Conservation (phyloP, 1,140 invertebrate genomes). For the Coenobita brevimanus region DNA sequence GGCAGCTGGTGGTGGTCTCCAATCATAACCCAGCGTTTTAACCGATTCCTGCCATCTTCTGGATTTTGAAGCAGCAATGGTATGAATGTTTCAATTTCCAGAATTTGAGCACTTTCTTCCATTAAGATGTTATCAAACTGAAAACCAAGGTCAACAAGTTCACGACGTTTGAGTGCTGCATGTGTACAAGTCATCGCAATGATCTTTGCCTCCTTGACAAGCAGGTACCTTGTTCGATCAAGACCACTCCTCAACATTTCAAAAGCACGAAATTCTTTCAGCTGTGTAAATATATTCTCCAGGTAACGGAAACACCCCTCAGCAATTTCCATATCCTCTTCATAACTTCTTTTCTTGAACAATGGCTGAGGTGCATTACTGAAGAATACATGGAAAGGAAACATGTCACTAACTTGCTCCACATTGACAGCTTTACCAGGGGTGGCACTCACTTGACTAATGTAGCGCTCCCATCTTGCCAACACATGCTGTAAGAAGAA, state of each 20-base stretch:
- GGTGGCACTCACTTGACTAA: conserved; percentile 77
- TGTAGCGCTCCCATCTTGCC: conserved; percentile 93
- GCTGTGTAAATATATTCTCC: conserved; percentile 94
- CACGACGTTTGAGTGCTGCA: conserved; percentile 96
- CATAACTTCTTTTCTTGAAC: conserved; percentile 86
- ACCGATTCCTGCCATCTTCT: conserved; percentile 93
- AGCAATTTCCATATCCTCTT: conserved; percentile 93
- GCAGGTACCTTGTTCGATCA: conserved; percentile 95
- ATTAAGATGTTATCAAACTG: conserved; percentile 99
- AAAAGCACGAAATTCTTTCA: conserved; percentile 99
- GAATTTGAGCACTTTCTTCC: conserved; percentile 99
- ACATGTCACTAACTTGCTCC: conserved; percentile 79
- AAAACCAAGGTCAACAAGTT: conserved; percentile 95
- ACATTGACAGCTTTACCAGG: conserved; percentile 72
- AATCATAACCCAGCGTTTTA: conserved; percentile 99
- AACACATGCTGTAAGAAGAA: conserved; percentile 91
- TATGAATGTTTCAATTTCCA: conserved; percentile 99
- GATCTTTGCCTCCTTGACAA: conserved; percentile 99
- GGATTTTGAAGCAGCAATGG: conserved; percentile 98
- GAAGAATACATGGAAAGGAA: conserved; percentile 95
- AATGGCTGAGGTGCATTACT: conserved; percentile 93
- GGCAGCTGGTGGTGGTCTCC: conserved; percentile 99
- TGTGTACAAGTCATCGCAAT: conserved; percentile 99
- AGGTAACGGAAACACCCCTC: conserved; percentile 96
- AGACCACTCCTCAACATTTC: conserved; percentile 93